A percentile compares a stretch with the other conserved stretches of the same genome.
Evolutionary conservation across 92 coral and sea anemone genomes (phyloP).

Genomic region (Actinernus sp.): DNA sequence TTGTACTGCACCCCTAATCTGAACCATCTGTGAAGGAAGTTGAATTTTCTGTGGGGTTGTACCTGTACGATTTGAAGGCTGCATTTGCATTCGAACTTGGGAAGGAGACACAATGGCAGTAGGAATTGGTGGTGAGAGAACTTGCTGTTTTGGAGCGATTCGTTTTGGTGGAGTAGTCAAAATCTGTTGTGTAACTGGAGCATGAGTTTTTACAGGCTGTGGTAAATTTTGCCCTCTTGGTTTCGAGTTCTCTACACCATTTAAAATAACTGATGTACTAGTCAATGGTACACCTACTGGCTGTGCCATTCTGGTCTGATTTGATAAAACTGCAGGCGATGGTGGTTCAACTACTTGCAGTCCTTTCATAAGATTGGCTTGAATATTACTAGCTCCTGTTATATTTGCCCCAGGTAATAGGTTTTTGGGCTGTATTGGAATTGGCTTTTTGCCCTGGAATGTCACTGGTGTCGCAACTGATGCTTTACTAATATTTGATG

Average conservation of each 20-base stretch:
- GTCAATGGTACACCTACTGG: slow-evolving; percentile 25
- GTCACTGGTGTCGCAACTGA: slow-evolving; percentile 29
- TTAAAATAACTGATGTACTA: slow-evolving; percentile 29
- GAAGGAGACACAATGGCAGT: slow-evolving; percentile 43
- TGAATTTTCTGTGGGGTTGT: slow-evolving; percentile 49
- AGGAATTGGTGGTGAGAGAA: slow-evolving; percentile 58
- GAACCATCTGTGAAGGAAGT: slow-evolving; percentile 39
- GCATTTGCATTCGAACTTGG: slow-evolving; percentile 29
- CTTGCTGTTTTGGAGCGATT: slow-evolving; percentile 87
- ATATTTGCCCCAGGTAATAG: slow-evolving; percentile 53
- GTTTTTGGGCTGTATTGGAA: slow-evolving; percentile 88
- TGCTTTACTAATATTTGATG: slow-evolving; percentile 14
- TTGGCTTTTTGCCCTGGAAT: slow-evolving; percentile 87
- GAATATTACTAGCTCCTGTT: slow-evolving; percentile 27
- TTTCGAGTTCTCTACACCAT: slow-evolving; percentile 22
- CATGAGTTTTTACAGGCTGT: slow-evolving; percentile 29
- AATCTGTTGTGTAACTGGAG: slow-evolving; percentile 21
- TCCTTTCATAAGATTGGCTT: slow-evolving; percentile 14
- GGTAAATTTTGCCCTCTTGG: background rate
- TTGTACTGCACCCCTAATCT: slow-evolving; percentile 22
- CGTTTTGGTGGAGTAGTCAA: slow-evolving; percentile 70
- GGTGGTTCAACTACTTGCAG: slow-evolving; percentile 40
- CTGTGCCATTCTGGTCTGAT: slow-evolving; percentile 30
- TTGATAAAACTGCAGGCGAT: slow-evolving; percentile 10
- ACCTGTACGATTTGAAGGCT: slow-evolving; percentile 47